Percentiles rank a stretch among this genome's conserved stretches.
phyloP scores from a whole-genome alignment of 2,888 invertebrate species.

The Cerastoderma edule region DNA sequence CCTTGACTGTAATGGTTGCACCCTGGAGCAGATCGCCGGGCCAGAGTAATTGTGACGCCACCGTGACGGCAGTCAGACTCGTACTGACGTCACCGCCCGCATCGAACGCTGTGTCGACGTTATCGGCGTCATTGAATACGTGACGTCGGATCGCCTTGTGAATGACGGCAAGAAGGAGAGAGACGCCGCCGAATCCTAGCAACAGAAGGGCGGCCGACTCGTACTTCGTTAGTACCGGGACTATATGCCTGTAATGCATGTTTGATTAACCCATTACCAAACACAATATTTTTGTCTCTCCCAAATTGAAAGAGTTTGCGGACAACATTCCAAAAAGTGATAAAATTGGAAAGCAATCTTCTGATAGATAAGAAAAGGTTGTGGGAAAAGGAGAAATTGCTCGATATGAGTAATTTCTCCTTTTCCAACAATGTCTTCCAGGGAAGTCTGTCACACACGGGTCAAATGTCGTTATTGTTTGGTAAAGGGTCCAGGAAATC shows the following conservation, averaged over 20 bases:
- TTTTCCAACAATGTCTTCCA: no score
- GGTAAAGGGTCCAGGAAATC: no score
- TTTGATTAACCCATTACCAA: no score
- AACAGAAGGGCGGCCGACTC: conserved; percentile 65
- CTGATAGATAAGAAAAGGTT: no score
- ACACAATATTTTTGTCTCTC: no score
- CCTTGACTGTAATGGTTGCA: conserved; percentile 68
- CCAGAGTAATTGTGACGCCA: conserved; percentile 70
- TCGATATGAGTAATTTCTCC: no score
- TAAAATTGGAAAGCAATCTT: no score
- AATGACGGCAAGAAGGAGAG: conserved; percentile 63
- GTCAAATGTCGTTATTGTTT: no score
- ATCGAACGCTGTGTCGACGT: conserved; percentile 71
- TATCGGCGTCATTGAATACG: conserved; percentile 69
- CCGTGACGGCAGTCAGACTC: conserved; percentile 68
- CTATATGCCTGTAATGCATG: conserved; percentile 28
- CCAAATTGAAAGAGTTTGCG: no score
- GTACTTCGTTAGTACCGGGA: conserved; percentile 56
- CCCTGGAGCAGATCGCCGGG: conserved; percentile 69
- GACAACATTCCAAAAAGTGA: no score
- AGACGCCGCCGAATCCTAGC: conserved; percentile 69
- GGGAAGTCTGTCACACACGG: no score
- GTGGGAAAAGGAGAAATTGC: no score
- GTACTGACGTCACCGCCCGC: conserved; percentile 62
- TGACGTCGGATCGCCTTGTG: conserved; percentile 66